phyloP scores from a whole-genome alignment of 2,888 invertebrate species.

The Timandra comae region DNA sequence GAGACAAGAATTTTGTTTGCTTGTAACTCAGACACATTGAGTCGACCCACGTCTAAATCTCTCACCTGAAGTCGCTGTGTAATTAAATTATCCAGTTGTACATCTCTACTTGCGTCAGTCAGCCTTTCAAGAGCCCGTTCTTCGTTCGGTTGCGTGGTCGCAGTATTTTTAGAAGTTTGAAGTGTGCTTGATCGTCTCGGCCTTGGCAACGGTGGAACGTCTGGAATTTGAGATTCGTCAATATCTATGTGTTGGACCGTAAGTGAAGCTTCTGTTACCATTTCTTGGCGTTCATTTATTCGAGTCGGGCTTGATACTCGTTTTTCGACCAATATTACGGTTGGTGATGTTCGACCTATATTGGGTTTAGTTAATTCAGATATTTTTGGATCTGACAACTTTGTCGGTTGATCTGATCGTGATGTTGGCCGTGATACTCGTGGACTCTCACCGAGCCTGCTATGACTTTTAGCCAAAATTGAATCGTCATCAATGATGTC shows the following conservation, averaged over 20 bases:
- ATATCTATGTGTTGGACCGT: conserved; percentile 81
- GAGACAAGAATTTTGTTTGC: conserved; percentile 88
- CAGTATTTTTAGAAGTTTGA: conserved; percentile 30
- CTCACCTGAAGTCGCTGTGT: conserved; percentile 82
- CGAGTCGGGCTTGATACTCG: conserved; percentile 78
- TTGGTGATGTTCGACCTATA: conserved; percentile 77
- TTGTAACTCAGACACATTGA: conserved; percentile 86
- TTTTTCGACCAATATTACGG: conserved; percentile 78
- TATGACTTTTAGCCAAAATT: conserved; percentile 62
- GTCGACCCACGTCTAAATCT: conserved; percentile 86
- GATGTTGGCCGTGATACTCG: conserved; percentile 72
- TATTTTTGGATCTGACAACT: conserved; percentile 74
- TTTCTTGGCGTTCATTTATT: conserved; percentile 77
- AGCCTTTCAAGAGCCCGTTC: conserved; percentile 53
- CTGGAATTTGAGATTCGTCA: conserved; percentile 61
- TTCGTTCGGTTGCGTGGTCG: conserved; percentile 26
- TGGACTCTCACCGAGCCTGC: conserved; percentile 66
- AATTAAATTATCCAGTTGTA: conserved; percentile 63
- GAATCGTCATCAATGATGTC: conserved; percentile 74
- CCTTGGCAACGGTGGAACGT: conserved; percentile 64
- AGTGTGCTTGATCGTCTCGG: conserved; percentile 35
- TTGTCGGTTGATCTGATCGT: conserved; percentile 74
- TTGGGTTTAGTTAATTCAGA: conserved; percentile 73
- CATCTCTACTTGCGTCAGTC: conserved; percentile 47
- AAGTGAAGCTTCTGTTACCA: conserved; percentile 80